Percentiles rank a stretch among this genome's conserved stretches.
These are phyloP conservation scores for Metacarcinus magister DNA, from an alignment of 2,888 invertebrate genomes.

Conservation along the genomic window DNA sequence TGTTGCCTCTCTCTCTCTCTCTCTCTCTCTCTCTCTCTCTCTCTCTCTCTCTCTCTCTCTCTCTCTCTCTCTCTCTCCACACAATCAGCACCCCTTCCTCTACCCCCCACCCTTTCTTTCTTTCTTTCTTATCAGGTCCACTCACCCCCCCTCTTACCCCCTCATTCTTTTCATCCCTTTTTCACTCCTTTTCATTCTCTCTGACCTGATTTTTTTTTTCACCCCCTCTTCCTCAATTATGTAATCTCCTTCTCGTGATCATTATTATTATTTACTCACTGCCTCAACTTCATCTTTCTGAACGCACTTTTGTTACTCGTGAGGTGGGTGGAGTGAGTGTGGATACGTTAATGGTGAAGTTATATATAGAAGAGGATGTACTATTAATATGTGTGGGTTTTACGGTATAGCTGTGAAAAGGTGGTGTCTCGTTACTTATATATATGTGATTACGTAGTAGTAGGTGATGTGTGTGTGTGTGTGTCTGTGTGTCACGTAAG, in stretches of 20 bases:
- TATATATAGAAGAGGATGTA: no score
- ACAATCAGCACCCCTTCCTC: constrained; percentile 4
- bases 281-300: no score
- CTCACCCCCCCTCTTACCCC: background rate
- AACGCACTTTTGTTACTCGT: no score
- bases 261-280: background rate
- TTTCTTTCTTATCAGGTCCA: background rate
- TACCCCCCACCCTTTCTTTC: background rate
- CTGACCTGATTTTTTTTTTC: background rate
- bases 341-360: no score
- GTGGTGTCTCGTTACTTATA: background rate
- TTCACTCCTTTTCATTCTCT: no score
- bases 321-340: no score
- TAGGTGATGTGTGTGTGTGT: background rate
- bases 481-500: background rate
- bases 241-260: background rate
- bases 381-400: background rate
- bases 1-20: no score
- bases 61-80: constrained; percentile 21
- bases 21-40: constrained; percentile 11
- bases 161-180: no score
- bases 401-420: background rate
- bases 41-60: constrained; percentile 51
- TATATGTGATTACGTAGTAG: background rate
- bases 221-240: background rate